These are phyloP conservation scores for Drosophila kanekoi DNA, from an alignment of 2,888 invertebrate genomes.

Conservation along the genomic window DNA sequence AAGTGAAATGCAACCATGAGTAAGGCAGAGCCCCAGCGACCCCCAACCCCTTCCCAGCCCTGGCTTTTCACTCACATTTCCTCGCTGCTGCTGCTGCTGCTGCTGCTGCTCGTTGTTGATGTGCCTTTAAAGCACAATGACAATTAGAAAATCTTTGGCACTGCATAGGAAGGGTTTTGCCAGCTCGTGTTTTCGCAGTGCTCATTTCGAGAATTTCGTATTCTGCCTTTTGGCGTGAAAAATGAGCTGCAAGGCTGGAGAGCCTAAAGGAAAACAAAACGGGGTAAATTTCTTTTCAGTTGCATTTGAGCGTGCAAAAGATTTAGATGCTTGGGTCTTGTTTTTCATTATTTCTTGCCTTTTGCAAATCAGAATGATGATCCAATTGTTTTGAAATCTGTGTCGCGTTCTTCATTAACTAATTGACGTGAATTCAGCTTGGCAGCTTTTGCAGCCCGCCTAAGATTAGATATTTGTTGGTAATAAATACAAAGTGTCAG, in stretches of 20 bases:
- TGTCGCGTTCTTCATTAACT: conserved; percentile 36
- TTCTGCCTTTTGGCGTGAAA: conserved; percentile 52
- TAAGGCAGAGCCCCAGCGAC: conserved; percentile 13
- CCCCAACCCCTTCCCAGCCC: background rate
- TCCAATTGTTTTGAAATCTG: conserved; percentile 36
- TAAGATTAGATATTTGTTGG: background rate
- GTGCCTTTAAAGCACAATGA: conserved; percentile 54
- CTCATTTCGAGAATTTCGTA: conserved; percentile 48
- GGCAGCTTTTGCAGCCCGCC: too few relatives aligned
- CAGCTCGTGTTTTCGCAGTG: conserved; percentile 24
- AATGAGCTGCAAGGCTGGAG: conserved; percentile 53
- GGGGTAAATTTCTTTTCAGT: conserved; percentile 34
- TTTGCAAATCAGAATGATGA: conserved; percentile 24
- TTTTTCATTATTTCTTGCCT: conserved; percentile 28
- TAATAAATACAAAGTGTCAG: too few relatives aligned
- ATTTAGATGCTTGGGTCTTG: conserved; percentile 37
- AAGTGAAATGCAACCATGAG: conserved; percentile 51
- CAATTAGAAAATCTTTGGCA: conserved; percentile 69
- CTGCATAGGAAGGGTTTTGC: conserved; percentile 45
- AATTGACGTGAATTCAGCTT: conserved; percentile 26
- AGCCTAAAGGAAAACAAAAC: conserved; percentile 21
- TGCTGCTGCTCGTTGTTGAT: conserved; percentile 3
- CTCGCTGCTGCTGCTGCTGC: conserved; percentile 3
- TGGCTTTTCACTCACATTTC: conserved; percentile 25
- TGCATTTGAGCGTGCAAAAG: conserved; percentile 55